Percentiles rank a stretch among this genome's conserved stretches.
Conservation (phyloP, 2,888 invertebrate species). For the Auanema freiburgensis region DNA sequence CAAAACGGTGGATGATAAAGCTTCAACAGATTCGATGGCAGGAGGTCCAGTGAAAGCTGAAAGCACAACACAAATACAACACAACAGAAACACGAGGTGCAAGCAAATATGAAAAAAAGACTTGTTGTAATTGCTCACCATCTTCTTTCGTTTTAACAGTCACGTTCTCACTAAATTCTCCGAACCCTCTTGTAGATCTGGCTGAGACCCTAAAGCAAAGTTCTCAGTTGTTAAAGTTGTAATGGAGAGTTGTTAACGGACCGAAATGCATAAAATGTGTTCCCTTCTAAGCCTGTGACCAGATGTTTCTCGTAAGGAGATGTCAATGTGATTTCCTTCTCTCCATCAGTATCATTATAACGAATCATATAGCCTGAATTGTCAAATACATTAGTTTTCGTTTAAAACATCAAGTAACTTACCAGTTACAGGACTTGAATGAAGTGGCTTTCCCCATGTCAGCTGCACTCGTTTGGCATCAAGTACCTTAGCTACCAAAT, state of each 20-base stretch:
- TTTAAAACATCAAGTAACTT: constrained; percentile 70
- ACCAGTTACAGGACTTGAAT: constrained; percentile 36
- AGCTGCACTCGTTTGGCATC: constrained; percentile 88
- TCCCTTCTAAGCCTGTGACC: constrained; percentile 86
- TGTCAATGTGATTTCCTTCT: constrained; percentile 49
- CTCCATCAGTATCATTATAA: constrained; percentile 75
- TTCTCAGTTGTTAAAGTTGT: constrained; percentile 1
- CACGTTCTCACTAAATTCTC: constrained; percentile 89
- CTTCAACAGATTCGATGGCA: constrained; percentile 10
- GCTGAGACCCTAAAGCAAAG: constrained; percentile 88
- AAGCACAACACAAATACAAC: constrained; percentile 17
- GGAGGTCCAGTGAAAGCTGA: constrained; percentile 20
- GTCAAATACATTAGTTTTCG: not conserved
- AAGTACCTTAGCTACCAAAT: constrained; percentile 81
- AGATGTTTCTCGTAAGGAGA: constrained; percentile 67
- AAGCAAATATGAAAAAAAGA: constrained; percentile 2
- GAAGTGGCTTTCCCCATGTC: constrained; percentile 83
- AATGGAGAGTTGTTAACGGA: constrained; percentile 12
- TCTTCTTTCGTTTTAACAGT: constrained; percentile 82
- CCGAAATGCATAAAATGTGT: constrained; percentile 87
- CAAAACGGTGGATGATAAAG: constrained; percentile 6
- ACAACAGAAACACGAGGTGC: constrained; percentile 14
- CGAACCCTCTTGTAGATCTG: constrained; percentile 87
- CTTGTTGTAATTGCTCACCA: constrained; percentile 25
- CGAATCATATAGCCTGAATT: constrained; percentile 87